Evolutionary conservation across 2,888 invertebrate species (phyloP).

Genomic region (Lumbricus terrestris): DNA sequence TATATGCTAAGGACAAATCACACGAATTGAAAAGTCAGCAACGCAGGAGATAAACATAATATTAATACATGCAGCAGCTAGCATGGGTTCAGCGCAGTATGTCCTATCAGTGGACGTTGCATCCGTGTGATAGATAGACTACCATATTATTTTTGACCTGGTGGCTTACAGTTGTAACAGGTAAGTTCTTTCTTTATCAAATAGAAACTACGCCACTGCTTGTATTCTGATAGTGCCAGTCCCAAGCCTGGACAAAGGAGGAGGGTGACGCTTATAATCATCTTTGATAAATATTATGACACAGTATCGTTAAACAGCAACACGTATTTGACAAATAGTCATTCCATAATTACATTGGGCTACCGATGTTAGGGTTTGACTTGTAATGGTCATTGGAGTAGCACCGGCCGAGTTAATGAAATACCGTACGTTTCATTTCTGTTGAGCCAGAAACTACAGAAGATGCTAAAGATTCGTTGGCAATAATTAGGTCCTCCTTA

Average conservation of each 20-base stretch:
- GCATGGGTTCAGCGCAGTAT: background rate
- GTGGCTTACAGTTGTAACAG: background rate
- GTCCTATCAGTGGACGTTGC: background rate
- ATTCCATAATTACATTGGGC: background rate
- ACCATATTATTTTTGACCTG: background rate
- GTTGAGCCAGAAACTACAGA: background rate
- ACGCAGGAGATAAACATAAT: background rate
- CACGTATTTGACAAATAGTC: background rate
- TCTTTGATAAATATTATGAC: too few species aligned
- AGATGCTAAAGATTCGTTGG: too few species aligned
- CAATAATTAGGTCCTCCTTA: too few species aligned
- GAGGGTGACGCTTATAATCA: too few species aligned
- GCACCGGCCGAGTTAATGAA: too few species aligned
- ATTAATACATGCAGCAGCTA: background rate
- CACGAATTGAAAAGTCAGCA: background rate
- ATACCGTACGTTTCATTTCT: too few species aligned
- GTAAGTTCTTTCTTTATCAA: background rate
- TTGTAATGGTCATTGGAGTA: too few species aligned
- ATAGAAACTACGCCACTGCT: too few species aligned
- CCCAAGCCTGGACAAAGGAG: too few species aligned
- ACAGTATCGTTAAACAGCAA: too few species aligned
- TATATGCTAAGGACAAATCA: background rate
- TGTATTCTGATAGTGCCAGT: too few species aligned
- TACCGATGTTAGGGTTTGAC: too few species aligned
- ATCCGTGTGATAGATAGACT: background rate